Percentiles rank a stretch among this genome's conserved stretches.
Evolutionary conservation across 2,113 vertebrate genomes (phyloP).

Genomic region (Psophia crepitans): DNA sequence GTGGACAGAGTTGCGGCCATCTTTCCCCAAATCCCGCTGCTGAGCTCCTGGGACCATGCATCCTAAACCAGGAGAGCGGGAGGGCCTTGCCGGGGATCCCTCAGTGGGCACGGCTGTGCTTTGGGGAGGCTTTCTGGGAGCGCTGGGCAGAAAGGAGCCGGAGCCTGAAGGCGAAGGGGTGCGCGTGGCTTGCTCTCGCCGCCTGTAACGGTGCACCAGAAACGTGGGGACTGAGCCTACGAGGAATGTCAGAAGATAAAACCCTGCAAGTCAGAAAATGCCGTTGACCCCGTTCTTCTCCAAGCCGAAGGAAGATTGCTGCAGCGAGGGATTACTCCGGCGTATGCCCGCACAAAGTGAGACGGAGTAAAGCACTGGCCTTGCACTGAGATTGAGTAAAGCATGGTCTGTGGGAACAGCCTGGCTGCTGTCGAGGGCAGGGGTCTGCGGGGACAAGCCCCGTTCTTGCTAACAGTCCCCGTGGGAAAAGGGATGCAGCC

Average conservation of each 20-base stretch:
- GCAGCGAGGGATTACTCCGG: not conserved
- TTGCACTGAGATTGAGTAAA: not conserved
- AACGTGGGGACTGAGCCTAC: not conserved
- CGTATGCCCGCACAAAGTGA: not conserved
- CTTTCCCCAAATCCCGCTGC: not conserved
- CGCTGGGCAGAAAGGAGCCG: not conserved
- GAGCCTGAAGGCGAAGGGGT: not conserved
- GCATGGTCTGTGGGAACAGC: too few relatives aligned
- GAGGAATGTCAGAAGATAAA: not conserved
- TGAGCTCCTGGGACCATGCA: not conserved
- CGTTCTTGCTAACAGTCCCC: accelerated
- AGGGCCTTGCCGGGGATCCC: not conserved
- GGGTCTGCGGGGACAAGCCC: not conserved
- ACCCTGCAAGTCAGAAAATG: not conserved
- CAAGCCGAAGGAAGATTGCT: not conserved
- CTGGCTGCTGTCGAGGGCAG: too few relatives aligned
- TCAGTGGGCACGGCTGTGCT: not conserved
- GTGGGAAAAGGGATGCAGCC: accelerated
- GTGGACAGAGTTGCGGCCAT: not conserved
- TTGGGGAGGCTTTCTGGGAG: not conserved
- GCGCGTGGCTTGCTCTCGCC: not conserved
- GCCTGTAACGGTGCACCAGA: not conserved
- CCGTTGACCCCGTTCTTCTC: not conserved
- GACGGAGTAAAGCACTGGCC: too few relatives aligned
- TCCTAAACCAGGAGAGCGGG: not conserved